These are phyloP conservation scores for Dexiosoma caninum DNA, from an alignment of 2,888 invertebrate species.

Conservation along the genomic window DNA sequence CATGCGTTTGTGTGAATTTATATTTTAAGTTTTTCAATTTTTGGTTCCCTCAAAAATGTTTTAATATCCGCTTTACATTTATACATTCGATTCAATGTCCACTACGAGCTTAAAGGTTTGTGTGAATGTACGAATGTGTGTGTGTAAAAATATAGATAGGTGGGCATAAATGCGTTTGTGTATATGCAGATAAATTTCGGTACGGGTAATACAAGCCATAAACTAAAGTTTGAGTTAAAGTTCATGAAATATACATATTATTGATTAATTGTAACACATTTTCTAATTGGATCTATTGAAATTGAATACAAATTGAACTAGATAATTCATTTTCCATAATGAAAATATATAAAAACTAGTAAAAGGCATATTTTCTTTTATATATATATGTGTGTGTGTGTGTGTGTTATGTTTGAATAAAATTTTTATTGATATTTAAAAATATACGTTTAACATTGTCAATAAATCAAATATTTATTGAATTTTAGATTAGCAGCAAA, in stretches of 20 bases:
- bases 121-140: too few relatives aligned
- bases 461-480: conserved; percentile 21
- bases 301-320: conserved; percentile 51
- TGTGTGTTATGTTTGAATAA: neutral
- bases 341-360: conserved; percentile 6
- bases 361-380: neutral
- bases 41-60: conserved; percentile 50
- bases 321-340: conserved; percentile 45
- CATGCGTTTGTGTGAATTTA: conserved; percentile 40
- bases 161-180: neutral
- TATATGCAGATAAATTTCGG: neutral
- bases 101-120: neutral
- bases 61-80: conserved; percentile 52
- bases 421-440: neutral
- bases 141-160: too few relatives aligned
- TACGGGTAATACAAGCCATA: neutral
- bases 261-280: conserved; percentile 61
- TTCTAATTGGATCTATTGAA: conserved; percentile 56
- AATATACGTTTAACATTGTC: neutral
- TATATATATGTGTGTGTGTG: neutral
- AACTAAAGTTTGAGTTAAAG: conserved; percentile 33
- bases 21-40: conserved; percentile 40
- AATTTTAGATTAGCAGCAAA: neutral
- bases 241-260: conserved; percentile 43
- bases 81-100: conserved; percentile 32